phyloP scores from a whole-genome alignment of 2,113 vertebrate species.

The Corapipo altera region DNA sequence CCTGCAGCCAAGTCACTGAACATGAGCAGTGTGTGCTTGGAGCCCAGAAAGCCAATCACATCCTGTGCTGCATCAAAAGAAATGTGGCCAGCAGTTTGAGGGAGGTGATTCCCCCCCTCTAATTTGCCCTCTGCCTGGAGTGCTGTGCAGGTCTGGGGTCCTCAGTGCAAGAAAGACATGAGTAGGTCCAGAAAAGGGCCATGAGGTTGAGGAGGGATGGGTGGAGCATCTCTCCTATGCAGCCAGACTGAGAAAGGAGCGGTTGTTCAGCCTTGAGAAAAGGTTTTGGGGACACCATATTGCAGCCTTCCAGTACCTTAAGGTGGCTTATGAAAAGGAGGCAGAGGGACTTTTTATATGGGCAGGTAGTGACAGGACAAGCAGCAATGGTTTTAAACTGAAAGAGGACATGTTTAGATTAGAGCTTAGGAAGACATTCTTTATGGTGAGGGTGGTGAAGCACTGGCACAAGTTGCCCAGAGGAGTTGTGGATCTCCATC shows the following conservation, averaged over 20 bases:
- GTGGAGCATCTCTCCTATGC: neutral
- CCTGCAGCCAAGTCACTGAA: neutral
- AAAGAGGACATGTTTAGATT: neutral
- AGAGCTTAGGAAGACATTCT: neutral
- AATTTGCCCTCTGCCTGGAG: neutral
- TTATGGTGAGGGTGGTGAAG: accelerated
- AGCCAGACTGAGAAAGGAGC: neutral
- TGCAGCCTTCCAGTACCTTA: accelerated
- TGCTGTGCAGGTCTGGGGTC: neutral
- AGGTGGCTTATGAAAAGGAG: neutral
- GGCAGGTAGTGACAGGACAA: neutral
- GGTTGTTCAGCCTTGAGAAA: neutral
- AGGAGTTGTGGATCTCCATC: neutral
- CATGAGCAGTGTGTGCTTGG: neutral
- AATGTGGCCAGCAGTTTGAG: neutral
- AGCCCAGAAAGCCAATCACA: neutral
- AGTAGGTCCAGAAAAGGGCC: neutral
- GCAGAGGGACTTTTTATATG: neutral
- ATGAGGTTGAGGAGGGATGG: neutral
- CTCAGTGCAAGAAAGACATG: neutral
- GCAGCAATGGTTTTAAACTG: neutral
- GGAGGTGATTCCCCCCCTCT: neutral
- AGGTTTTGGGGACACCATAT: neutral
- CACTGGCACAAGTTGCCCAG: neutral
- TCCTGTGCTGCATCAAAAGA: neutral